Evolutionary conservation across 2,797 vertebrate genomes (phyloP).

Genomic region (Mormyrops attenuatus): DNA sequence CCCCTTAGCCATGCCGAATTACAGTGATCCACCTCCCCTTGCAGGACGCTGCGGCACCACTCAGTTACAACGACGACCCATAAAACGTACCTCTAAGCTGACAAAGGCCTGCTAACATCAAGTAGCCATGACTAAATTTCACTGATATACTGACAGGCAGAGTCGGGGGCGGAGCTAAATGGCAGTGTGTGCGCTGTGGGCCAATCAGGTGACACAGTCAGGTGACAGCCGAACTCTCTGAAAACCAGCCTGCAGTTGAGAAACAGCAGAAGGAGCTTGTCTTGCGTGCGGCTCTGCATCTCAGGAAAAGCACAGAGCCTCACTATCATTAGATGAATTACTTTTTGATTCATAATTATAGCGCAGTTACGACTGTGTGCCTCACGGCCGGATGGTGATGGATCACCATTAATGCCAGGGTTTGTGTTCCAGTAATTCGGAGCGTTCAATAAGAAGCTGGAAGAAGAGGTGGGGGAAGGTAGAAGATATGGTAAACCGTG

Average conservation of each 20-base stretch:
- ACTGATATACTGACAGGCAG: not conserved
- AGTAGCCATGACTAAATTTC: not conserved
- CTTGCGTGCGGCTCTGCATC: not conserved
- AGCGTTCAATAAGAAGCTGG: not conserved
- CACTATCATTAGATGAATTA: slow-evolving; percentile 19
- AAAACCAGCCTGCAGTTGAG: not conserved
- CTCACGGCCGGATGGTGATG: not conserved
- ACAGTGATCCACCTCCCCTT: not conserved
- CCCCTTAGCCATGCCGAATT: not conserved
- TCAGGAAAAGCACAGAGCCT: not conserved
- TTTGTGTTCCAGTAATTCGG: not conserved
- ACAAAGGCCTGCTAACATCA: not conserved
- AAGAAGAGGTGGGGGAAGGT: not conserved
- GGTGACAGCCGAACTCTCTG: not conserved
- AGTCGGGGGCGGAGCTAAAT: not conserved
- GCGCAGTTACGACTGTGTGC: not conserved
- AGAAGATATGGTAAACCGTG: not conserved
- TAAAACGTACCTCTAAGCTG: not conserved
- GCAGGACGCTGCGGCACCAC: not conserved
- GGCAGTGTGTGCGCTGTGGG: not conserved
- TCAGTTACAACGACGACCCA: no score
- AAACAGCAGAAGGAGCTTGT: not conserved
- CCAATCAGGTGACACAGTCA: not conserved
- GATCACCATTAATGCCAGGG: not conserved
- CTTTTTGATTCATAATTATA: slow-evolving; percentile 13